Conservation (phyloP, 2,797 vertebrate genomes). For the Merluccius polli region DNA sequence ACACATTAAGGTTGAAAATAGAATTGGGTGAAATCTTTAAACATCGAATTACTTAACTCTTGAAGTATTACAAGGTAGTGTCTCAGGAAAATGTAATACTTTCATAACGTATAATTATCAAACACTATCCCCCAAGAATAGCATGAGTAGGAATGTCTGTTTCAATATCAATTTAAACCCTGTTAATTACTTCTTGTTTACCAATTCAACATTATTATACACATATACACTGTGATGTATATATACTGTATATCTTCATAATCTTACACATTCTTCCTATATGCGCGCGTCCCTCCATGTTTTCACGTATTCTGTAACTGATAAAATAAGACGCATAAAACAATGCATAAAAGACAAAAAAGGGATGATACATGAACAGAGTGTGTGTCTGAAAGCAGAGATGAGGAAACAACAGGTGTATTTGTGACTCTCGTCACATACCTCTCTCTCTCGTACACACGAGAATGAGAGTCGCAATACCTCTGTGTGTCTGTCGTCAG, state of each 20-base stretch:
- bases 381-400: no score
- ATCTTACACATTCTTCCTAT: not conserved
- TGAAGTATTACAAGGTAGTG: not conserved
- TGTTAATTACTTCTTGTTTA: not conserved
- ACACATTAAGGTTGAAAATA: not conserved
- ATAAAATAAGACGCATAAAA: not conserved
- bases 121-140: not conserved
- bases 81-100: not conserved
- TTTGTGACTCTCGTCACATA: no score
- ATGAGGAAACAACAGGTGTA: no score
- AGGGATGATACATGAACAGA: not conserved
- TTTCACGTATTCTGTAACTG: no score
- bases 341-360: not conserved
- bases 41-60: not conserved
- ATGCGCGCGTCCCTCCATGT: no score
- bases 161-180: not conserved
- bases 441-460: no score
- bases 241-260: not conserved
- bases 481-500: no score
- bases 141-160: not conserved
- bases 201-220: no score
- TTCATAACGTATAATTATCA: not conserved
- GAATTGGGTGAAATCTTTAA: not conserved
- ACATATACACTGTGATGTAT: not conserved
- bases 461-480: no score